Base-by-base conservation (phyloP, 2,113 vertebrate species). In the Calyptomena viridis region DNA sequence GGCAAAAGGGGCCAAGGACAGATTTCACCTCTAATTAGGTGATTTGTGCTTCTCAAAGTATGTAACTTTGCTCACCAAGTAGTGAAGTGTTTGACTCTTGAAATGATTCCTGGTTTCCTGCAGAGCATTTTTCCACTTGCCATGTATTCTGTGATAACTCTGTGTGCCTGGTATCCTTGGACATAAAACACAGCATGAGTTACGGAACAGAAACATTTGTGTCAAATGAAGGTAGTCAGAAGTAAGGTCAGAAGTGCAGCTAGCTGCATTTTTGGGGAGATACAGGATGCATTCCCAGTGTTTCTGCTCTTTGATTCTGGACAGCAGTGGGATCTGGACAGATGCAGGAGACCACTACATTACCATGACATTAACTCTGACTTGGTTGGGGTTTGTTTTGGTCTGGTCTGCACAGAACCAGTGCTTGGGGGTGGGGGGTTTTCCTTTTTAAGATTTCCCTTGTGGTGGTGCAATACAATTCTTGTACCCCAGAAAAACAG, bases 201-300 rank as follows among this genome's bases (percentile, higher is more conserved):
- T 67, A 2, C 8, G 53, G 58, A 85, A 17, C 24, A 72, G 35
- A 74, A 74, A 72, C 35, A 16, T 31, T 44, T 25, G 73, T 79
- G 79, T 59, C 39, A 50, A 63, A 55, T 28, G 31, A 10, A 2
- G 44, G 40, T 8, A 55, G 49, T 56, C 40, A 69, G 73, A 66
- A 47, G 39, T 42, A 46, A 56, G 31, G 44, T 39, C 40, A 46
- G 23, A 59, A 33, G 46, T n/a, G 17, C 27, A 20, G 50, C 72
- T 3, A 6, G n/a, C 40, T 52, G 55, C 13, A 1, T 46, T 68
- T 63, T 62, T 42, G 14, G 4, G 12, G 47, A 71, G 22, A 17
- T 16, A 7, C 4, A 6, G 40, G 40, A 5, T 37, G 24, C 4
- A 1, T 50, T 78, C 6, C 5, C 6, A 1, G 33, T 12, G 53